Percentiles rank a stretch among this genome's conserved stretches.
phyloP scores from a whole-genome alignment of 1,140 invertebrate genomes.

The Subanguina moxae region DNA sequence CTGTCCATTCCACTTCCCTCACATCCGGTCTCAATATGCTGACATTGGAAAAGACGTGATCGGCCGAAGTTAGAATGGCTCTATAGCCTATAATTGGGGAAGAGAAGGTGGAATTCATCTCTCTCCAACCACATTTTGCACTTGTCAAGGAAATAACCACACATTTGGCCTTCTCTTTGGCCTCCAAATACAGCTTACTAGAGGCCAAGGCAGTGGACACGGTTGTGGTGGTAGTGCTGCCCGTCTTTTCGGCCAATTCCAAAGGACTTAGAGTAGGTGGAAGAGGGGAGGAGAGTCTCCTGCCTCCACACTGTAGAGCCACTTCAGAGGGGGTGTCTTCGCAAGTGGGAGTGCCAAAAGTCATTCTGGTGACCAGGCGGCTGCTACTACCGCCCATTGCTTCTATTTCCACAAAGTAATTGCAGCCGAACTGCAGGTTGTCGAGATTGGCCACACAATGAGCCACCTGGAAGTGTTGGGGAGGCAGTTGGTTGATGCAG shows the following conservation, averaged over 20 bases:
- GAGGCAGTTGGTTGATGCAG: constrained; percentile 24
- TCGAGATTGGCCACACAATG: constrained; percentile 38
- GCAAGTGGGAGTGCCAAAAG: constrained; percentile 29
- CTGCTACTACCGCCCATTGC: background rate
- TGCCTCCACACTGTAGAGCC: constrained; percentile 14
- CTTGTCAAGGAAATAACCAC: background rate
- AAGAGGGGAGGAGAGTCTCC: background rate
- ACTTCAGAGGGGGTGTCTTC: constrained; percentile 30
- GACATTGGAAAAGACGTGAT: constrained; percentile 15
- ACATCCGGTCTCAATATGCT: constrained; percentile 13
- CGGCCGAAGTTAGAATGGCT: constrained; percentile 11
- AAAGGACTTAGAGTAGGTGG: background rate
- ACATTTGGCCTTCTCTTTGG: constrained; percentile 6
- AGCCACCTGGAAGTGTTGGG: constrained; percentile 28
- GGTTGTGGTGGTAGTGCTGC: background rate
- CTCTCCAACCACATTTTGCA: constrained; percentile 18
- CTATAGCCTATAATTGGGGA: constrained; percentile 15
- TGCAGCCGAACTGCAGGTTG: constrained; percentile 34
- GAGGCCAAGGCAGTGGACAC: background rate
- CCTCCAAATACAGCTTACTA: background rate
- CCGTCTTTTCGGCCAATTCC: background rate
- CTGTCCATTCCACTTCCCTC: constrained; percentile 2
- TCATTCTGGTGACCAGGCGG: constrained; percentile 18
- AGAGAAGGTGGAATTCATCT: background rate
- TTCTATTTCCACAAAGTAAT: constrained; percentile 41